These are phyloP conservation scores for Meloidogyne floridensis DNA, from an alignment of 1,140 invertebrate genomes.

Conservation along the genomic window DNA sequence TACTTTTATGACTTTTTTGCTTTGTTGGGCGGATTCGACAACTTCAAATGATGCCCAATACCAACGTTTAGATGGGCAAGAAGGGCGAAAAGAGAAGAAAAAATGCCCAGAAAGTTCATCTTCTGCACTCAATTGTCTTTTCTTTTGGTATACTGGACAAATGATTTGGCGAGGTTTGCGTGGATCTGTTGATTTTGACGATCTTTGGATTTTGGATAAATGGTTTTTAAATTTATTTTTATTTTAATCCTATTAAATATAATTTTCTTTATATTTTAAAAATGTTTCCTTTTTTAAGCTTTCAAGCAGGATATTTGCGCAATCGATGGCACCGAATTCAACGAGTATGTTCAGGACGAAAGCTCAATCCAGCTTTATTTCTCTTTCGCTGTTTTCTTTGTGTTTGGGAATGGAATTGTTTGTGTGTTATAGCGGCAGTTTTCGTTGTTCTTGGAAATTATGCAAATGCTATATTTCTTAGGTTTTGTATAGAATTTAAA, in stretches of 20 bases:
- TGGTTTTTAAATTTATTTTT: not conserved
- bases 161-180: conserved; percentile 29
- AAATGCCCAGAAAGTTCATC: conserved; percentile 13
- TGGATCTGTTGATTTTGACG: conserved; percentile 26
- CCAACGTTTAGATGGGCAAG: not conserved
- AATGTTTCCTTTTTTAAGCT: not conserved
- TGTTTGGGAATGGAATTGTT: conserved; percentile 23
- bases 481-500: not conserved
- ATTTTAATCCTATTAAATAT: too few relatives aligned
- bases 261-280: not conserved
- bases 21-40: conserved; percentile 11
- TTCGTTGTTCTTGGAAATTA: conserved; percentile 20
- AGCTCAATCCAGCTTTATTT: not conserved
- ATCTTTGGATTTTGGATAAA: conserved; percentile 32
- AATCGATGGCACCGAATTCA: conserved; percentile 6
- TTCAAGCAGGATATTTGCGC: conserved; percentile 17
- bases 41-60: not conserved
- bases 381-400: conserved; percentile 15
- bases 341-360: not conserved
- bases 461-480: conserved; percentile 23
- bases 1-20: not conserved
- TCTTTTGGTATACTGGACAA: conserved; percentile 31
- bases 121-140: conserved; percentile 24
- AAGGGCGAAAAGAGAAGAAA: conserved; percentile 19
- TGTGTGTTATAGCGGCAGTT: not conserved